Percentiles rank a stretch among this genome's conserved stretches.
Evolutionary conservation across 2,797 vertebrate genomes (phyloP).

Genomic region (Thunnus albacares): DNA sequence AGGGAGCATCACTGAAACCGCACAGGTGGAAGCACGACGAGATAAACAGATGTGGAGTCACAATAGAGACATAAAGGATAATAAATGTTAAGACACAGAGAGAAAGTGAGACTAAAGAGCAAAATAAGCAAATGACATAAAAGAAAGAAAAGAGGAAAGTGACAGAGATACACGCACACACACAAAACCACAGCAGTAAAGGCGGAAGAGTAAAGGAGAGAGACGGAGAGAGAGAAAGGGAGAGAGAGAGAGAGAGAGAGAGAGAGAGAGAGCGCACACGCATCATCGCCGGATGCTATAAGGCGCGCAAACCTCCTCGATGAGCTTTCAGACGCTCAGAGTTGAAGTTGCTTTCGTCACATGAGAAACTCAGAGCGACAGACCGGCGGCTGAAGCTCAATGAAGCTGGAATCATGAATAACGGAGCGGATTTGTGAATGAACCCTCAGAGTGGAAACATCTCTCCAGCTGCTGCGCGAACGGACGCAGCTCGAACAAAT

Average conservation of each 20-base stretch:
- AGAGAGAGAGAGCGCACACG: background rate
- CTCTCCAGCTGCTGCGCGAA: background rate
- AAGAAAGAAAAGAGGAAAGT: background rate
- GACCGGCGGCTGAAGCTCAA: background rate
- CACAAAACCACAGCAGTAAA: too few species aligned
- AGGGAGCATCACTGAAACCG: background rate
- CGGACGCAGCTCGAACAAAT: background rate
- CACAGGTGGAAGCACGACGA: too few species aligned
- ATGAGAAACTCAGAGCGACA: slow-evolving; percentile 3
- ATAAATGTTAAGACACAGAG: background rate
- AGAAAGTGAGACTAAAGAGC: background rate
- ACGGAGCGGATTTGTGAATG: slow-evolving; percentile 49
- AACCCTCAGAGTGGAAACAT: slow-evolving; percentile 2
- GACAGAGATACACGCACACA: too few species aligned
- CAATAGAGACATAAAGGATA: too few species aligned
- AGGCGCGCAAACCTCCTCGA: slow-evolving; percentile 42
- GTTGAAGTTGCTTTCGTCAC: background rate
- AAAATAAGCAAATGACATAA: background rate
- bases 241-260: background rate
- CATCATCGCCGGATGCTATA: slow-evolving; percentile 33
- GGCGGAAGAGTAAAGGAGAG: too few species aligned
- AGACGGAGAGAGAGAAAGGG: too few species aligned
- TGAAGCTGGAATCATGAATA: background rate
- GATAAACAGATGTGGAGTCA: too few species aligned
- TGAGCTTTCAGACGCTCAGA: slow-evolving; percentile 4